These are phyloP conservation scores for Drosophila auraria DNA, from an alignment of 1,140 invertebrate genomes.

Conservation along the genomic window DNA sequence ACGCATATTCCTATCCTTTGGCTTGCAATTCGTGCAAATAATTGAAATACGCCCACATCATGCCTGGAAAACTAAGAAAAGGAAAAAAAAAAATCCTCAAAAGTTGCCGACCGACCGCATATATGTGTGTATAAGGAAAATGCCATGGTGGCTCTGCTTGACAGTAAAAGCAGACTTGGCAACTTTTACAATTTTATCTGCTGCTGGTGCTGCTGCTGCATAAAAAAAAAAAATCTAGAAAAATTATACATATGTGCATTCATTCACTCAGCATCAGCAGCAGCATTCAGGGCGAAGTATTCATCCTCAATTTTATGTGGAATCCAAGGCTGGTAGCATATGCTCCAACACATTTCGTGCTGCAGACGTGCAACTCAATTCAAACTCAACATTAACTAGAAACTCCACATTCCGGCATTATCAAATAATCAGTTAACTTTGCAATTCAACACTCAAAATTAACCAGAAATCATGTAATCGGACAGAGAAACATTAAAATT, in stretches of 20 bases:
- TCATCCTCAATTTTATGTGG: slow-evolving; percentile 32
- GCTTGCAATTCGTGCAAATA: slow-evolving; percentile 68
- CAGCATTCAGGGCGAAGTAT: slow-evolving; percentile 5
- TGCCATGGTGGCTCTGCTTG: slow-evolving; percentile 32
- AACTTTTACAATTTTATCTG: slow-evolving; percentile 56
- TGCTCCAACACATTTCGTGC: slow-evolving; percentile 12
- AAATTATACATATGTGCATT: slow-evolving; percentile 30
- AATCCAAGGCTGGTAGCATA: slow-evolving; percentile 18
- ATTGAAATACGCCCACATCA: slow-evolving; percentile 74
- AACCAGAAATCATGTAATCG: not conserved
- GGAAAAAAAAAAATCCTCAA: slow-evolving; percentile 36
- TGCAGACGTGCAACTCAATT: not conserved
- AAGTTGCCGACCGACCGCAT: slow-evolving; percentile 44
- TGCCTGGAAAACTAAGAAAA: slow-evolving; percentile 6
- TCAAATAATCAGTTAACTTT: slow-evolving; percentile 4
- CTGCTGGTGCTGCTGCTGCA: not conserved
- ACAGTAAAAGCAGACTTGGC: slow-evolving; percentile 52
- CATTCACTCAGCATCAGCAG: slow-evolving; percentile 26
- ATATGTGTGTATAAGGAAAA: slow-evolving; percentile 18
- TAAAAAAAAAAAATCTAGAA: slow-evolving; percentile 29
- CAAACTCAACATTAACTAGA: slow-evolving; percentile 10
- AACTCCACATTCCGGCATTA: not conserved
- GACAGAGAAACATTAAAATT: not conserved
- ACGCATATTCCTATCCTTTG: slow-evolving; percentile 20
- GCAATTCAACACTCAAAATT: not conserved